These are phyloP conservation scores for Xylota sylvarum DNA, from an alignment of 2,888 invertebrate genomes.

Conservation along the genomic window DNA sequence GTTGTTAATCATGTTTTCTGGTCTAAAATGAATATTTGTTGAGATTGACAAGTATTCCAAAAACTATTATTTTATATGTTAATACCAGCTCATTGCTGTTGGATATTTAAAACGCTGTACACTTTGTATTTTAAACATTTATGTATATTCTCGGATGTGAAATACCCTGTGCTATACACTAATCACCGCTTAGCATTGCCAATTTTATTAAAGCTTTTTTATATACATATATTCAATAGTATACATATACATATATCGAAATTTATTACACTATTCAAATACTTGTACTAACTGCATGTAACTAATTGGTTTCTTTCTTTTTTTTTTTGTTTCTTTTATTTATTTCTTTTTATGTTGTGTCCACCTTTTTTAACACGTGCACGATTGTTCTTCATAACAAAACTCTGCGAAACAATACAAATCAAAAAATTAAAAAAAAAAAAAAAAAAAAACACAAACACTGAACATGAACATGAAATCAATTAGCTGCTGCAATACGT, in stretches of 20 bases:
- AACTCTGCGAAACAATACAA: slow-evolving; percentile 65
- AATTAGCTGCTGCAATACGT: slow-evolving; percentile 89
- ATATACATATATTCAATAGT: neutral
- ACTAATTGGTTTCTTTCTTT: slow-evolving; percentile 80
- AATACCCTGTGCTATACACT: neutral
- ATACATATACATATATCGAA: neutral
- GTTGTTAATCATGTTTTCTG: no score
- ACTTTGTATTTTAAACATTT: no score
- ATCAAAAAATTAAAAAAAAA: slow-evolving; percentile 3
- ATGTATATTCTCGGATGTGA: neutral
- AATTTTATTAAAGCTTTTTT: slow-evolving; percentile 26
- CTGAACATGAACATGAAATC: slow-evolving; percentile 54
- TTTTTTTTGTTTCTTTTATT: slow-evolving; percentile 83
- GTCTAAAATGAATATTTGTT: no score
- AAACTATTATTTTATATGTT: no score
- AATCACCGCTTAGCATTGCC: slow-evolving; percentile 68
- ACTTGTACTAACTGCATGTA: slow-evolving; percentile 82
- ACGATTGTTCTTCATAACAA: slow-evolving; percentile 72
- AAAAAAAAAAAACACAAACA: slow-evolving; percentile 32
- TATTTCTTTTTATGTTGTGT: slow-evolving; percentile 80
- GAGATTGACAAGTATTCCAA: no score
- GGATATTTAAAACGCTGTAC: no score
- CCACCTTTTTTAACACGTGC: slow-evolving; percentile 72
- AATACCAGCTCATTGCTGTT: no score
- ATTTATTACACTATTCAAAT: slow-evolving; percentile 17